Evolutionary conservation across 2,888 invertebrate genomes (phyloP), one percentile per base, ranked within the genome.

Genomic region (Calephelis perditalis): DNA sequence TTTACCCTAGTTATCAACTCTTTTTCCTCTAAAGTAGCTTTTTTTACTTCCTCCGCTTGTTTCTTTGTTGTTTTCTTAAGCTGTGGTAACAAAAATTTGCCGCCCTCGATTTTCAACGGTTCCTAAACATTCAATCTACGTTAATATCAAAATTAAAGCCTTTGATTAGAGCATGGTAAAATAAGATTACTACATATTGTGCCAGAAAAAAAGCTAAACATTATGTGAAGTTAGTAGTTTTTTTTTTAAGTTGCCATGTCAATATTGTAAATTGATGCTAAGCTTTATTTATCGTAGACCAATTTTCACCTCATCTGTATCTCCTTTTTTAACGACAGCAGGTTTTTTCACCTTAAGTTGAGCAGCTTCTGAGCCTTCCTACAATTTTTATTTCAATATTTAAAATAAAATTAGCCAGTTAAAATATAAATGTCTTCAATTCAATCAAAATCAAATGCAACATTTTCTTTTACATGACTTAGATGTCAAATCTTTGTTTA

Each of bases 281-380:
- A 52, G 52, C 52, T 52, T 8, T 52, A 52, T 52, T 52, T 52
- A 52, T 52, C 52, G 35, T 52, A 35, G 35, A 10, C 52, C 11
- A 52, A 52, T 52, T 52, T 52, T 52, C 52, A 87, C 89, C 86
- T 87, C 85, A 73, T 81, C 79, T 52, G 81, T 79, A 66, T 80
- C 79, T 68, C 73, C 77, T 77, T 87, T 88, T 76, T 88, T 87
- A 77, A 81, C 80, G 54, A 89, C 84, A 63, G 86, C 87, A 59
- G 89, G 84, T 73, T 85, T 90, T 84, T 90, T 90, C 71, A 90
- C 78, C 72, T 90, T 90, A 69, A 90, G 87, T 70, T 84, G 71
- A 68, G 90, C 90, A 65, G 86, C 82, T 70, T 88, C 89, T 63
- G 86, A 71, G 71, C 88, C 90, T 78, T 86, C 85, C 90, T 90